Evolutionary conservation across 2,888 invertebrate genomes (phyloP), one percentile per base, ranked within the genome.

Genomic region (Eudasyphora cyanicolor): DNA sequence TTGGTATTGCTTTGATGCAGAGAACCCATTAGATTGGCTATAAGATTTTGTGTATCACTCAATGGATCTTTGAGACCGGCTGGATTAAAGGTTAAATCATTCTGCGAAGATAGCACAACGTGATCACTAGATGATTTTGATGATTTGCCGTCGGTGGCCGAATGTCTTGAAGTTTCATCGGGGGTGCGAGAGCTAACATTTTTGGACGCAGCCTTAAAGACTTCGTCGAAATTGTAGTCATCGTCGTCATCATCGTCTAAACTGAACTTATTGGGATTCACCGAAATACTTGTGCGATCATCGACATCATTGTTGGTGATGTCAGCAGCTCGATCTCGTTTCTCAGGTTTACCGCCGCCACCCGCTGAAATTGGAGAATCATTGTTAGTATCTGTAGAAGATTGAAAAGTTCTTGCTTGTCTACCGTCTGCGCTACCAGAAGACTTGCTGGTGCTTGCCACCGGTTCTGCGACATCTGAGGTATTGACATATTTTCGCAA

Each of bases 201-300:
- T 87, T 95, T 94, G 0, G 95, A 95, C 0, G 95, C 96, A 0
- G 95, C 95, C 90, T 95, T 94, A 87, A 96, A 95, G 57, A 96
- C 96, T 90, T 97, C 97, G 86, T 96, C 96, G 85, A 95, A 96
- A n/a, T 95, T 94, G 87, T 97, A 97, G 88, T 97, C 96, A 87
- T 96, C 96, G 80, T 95, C 95, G 79, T 96, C 96, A 86, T 94
- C 95, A n/a, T 94, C 93, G 80, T 94, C 94, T 29, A 94, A 90
- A 71, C 87, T 85, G 73, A 93, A 92, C 64, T 90, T 91, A 19
- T 89, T 89, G 0, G 92, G 91, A 51, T 87, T 89, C 49, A 86
- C 75, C 17, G 82, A 79, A 1, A 83, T 85, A 10, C 80, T 82
- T 24, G 90, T 88, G 5, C 86, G 83, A 7, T 87, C 81, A 12